Evolutionary conservation across 2,113 vertebrate genomes (phyloP).

Genomic region (Ctenodactylus gundi): DNA sequence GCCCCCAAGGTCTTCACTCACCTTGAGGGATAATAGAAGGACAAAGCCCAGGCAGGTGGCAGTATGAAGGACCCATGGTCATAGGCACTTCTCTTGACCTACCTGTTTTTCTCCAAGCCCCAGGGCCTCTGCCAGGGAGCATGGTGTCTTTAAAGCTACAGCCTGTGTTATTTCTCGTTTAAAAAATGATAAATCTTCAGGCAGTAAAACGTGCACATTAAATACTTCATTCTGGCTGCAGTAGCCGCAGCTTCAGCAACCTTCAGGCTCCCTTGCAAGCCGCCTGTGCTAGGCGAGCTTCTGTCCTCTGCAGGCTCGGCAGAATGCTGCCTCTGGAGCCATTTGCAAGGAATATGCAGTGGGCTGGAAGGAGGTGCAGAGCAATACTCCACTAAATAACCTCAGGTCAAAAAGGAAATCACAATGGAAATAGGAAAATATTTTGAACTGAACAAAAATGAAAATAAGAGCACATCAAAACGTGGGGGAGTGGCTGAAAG

Average conservation of each 20-base stretch:
- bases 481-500: neutral
- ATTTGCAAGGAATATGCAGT: slow-evolving; percentile 16
- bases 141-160: neutral
- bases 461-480: slow-evolving; percentile 48
- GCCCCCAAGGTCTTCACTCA: neutral
- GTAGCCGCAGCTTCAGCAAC: neutral
- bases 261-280: neutral
- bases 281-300: neutral
- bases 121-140: neutral
- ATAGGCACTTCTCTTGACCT: neutral
- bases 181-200: slow-evolving; percentile 19
- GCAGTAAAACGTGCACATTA: slow-evolving; percentile 30
- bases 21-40: neutral
- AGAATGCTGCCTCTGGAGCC: neutral
- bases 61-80: neutral
- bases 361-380: slow-evolving; percentile 32
- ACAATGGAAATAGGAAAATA: slow-evolving; percentile 53
- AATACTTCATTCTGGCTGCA: neutral
- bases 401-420: slow-evolving; percentile 53
- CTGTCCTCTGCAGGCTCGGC: neutral
- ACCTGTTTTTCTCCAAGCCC: neutral
- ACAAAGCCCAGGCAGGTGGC: neutral
- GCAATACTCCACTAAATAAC: neutral
- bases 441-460: slow-evolving; percentile 52
- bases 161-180: neutral